phyloP scores from a whole-genome alignment of 2,888 invertebrate species.

The Acanthococcus lagerstroemiae region DNA sequence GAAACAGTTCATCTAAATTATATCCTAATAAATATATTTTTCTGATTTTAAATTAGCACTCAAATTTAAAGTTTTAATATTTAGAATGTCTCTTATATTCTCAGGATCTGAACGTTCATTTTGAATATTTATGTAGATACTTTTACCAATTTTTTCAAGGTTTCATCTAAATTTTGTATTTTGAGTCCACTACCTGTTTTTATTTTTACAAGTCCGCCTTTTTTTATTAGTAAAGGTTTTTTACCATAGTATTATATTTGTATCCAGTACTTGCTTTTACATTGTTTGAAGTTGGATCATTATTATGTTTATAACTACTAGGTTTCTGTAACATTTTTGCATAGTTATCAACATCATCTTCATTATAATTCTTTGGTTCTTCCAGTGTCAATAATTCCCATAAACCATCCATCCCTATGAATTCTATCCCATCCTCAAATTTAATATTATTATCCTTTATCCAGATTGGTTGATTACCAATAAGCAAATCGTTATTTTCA shows the following conservation, averaged over 20 bases:
- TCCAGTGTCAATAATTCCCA: not conserved
- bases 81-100: not conserved
- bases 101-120: not conserved
- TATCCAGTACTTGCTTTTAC: not conserved
- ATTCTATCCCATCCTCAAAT: conserved; percentile 3
- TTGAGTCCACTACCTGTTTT: not conserved
- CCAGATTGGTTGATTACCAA: conserved; percentile 5
- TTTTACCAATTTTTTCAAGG: conserved; percentile 2
- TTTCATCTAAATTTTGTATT: not conserved
- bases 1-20: conserved; percentile 11
- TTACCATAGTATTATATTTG: not conserved
- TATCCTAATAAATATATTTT: conserved; percentile 7
- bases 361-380: not conserved
- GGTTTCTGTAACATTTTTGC: not conserved
- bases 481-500: not conserved
- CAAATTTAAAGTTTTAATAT: conserved; percentile 4
- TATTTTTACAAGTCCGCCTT: not conserved
- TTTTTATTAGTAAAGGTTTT: not conserved
- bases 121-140: conserved; percentile 6
- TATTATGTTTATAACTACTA: conserved; percentile 6
- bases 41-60: not conserved
- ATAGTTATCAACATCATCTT: not conserved
- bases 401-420: not conserved
- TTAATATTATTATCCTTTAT: conserved; percentile 3
- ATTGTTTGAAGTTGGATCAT: not conserved